Evolutionary conservation across 1,140 invertebrate species (phyloP).

Genomic region (Octopus bimaculoides): DNA sequence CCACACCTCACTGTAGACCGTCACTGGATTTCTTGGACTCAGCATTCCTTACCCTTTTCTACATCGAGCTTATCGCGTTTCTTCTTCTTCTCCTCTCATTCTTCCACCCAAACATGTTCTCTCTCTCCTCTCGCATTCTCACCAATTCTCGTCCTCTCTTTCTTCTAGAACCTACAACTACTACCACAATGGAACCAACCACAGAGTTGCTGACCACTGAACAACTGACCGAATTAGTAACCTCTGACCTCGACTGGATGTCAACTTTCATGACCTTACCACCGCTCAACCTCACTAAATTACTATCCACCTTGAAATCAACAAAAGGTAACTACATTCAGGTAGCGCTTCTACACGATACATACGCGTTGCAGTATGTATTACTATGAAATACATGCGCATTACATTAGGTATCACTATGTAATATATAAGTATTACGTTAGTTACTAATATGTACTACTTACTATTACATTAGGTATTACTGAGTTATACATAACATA

Average conservation of each 20-base stretch:
- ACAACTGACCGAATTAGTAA: not conserved
- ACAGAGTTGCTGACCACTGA: conserved; percentile 1
- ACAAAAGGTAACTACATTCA: not conserved
- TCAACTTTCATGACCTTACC: conserved; percentile 5
- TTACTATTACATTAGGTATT: too few relatives aligned
- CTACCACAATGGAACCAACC: conserved; percentile 1
- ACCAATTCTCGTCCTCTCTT: not conserved
- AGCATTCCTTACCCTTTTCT: too few relatives aligned
- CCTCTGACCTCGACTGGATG: conserved; percentile 9
- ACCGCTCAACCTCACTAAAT: not conserved
- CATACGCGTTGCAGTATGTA: too few relatives aligned
- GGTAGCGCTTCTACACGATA: too few relatives aligned
- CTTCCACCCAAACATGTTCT: not conserved
- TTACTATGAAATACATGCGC: too few relatives aligned
- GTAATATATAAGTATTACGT: too few relatives aligned
- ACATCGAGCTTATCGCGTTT: too few relatives aligned
- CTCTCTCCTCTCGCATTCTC: conserved; percentile 7
- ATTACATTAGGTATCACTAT: too few relatives aligned
- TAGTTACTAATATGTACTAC: too few relatives aligned
- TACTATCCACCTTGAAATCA: not conserved
- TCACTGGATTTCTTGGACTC: too few relatives aligned
- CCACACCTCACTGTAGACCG: too few relatives aligned
- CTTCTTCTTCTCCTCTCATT: not conserved
- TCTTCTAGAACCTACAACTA: not conserved
- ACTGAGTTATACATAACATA: too few relatives aligned